These are phyloP conservation scores for Oryzias woworae DNA, from an alignment of 2,113 vertebrate genomes.

Conservation along the genomic window DNA sequence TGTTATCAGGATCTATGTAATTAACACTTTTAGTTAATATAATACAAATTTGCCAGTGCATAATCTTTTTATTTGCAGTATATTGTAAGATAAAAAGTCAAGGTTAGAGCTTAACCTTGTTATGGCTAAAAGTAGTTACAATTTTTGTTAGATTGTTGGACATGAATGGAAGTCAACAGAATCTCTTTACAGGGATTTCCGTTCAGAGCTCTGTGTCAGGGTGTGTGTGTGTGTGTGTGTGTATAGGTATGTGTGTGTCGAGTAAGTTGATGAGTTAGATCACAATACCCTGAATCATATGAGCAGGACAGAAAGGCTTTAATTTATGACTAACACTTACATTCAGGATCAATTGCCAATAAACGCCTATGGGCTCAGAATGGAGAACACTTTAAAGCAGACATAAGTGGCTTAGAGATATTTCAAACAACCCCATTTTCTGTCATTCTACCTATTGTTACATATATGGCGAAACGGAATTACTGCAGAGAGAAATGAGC, in stretches of 20 bases:
- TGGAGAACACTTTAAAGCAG: slow-evolving; percentile 50
- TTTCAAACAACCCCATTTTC: slow-evolving; percentile 18
- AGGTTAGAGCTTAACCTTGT: too few relatives aligned
- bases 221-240: slow-evolving; percentile 2
- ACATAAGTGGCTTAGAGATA: slow-evolving; percentile 33
- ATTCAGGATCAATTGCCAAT: slow-evolving; percentile 72
- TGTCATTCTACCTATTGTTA: slow-evolving; percentile 8
- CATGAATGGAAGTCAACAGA: too few relatives aligned
- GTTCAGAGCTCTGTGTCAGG: slow-evolving; percentile 14
- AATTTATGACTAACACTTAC: slow-evolving; percentile 78
- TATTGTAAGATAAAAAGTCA: too few relatives aligned
- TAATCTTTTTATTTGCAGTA: too few relatives aligned
- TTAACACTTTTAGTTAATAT: too few relatives aligned
- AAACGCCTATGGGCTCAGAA: slow-evolving; percentile 61
- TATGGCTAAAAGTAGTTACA: too few relatives aligned
- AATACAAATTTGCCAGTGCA: too few relatives aligned
- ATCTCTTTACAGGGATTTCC: too few relatives aligned
- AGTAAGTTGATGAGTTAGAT: slow-evolving; percentile 51
- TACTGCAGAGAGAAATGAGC: not conserved
- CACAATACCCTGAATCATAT: slow-evolving; percentile 48
- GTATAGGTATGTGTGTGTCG: slow-evolving; percentile 14
- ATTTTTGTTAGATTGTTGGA: too few relatives aligned
- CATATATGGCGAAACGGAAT: not conserved
- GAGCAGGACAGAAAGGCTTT: slow-evolving; percentile 50
- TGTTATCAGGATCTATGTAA: too few relatives aligned